Evolutionary conservation across 1,140 invertebrate genomes (phyloP), one percentile per base, ranked within the genome.

Genomic region (Zophobas morio): DNA sequence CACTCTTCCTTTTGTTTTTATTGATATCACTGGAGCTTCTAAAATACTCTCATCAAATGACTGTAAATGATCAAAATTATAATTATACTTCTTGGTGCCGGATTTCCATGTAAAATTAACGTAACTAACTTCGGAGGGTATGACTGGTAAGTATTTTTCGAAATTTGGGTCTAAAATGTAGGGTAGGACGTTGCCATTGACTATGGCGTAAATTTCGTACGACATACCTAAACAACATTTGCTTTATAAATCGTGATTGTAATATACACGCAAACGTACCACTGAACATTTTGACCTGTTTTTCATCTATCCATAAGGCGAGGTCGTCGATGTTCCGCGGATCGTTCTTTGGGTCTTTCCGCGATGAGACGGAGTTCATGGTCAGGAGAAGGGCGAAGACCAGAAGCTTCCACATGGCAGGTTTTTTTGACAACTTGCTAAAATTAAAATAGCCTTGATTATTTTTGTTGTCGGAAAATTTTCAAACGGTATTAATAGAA

Each of bases 81-180:
- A 97, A 85, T 91, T 92, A 87, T 97, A 97, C 84, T 94, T 94
- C 86, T 94, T 95, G 42, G 90, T 88, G 35, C 94, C 95, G 8
- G 95, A 93, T 84, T 94, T 94, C 96, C 96, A 97, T 3, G 96
- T 97, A 83, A 98, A 97, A 86, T 97, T 97, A 1, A 98, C 95
- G 82, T 93, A 93, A 54, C 92, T 92, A 40, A 97, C 94, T 89
- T 97, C 96, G 8, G 95, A 94, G 0, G 96, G 96, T 83, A 98
- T 97, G 34, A 96, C 91, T 57, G 95, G 95, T 70, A 97, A 86
- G 85, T 96, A 94, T 82, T 92, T 93, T 81, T 96, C 95, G 81
- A 97, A 95, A 84, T 96, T 95, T 1, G 95, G 95, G 85, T 97
- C 96, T 70, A 96, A 85, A 66, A 97, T 92, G 86, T 96, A 96